Evolutionary conservation across 2,113 vertebrate genomes (phyloP).

Genomic region (Spheniscus mendiculus): DNA sequence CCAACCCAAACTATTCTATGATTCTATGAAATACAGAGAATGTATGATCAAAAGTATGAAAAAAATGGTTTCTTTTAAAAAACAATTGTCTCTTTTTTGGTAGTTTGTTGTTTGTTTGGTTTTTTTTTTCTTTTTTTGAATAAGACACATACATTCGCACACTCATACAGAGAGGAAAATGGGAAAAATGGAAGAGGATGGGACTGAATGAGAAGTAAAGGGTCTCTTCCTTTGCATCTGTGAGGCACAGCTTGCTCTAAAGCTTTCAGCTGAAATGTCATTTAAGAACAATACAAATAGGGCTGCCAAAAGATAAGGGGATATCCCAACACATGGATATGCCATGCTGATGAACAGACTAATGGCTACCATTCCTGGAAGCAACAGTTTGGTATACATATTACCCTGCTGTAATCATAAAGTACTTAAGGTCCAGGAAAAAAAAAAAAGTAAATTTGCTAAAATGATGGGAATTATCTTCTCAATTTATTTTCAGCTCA

Average conservation of each 20-base stretch:
- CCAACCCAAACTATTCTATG: too few relatives aligned
- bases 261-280: neutral
- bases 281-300: neutral
- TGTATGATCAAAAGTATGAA: rapidly evolving
- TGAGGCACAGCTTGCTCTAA: neutral
- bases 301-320: neutral
- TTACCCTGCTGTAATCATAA: neutral
- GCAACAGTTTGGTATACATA: neutral
- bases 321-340: neutral
- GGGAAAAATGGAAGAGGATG: neutral
- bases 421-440: neutral
- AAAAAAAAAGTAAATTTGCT: neutral
- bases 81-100: neutral
- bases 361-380: neutral
- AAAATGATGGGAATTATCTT: neutral
- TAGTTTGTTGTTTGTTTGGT: neutral
- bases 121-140: neutral
- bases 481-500: neutral
- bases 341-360: neutral
- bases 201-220: neutral
- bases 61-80: neutral
- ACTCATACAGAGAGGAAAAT: neutral
- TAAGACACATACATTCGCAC: neutral
- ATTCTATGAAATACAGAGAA: neutral
- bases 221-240: neutral